Evolutionary conservation across 1,140 invertebrate genomes (phyloP).

Genomic region (Schmidtea mediterranea): DNA sequence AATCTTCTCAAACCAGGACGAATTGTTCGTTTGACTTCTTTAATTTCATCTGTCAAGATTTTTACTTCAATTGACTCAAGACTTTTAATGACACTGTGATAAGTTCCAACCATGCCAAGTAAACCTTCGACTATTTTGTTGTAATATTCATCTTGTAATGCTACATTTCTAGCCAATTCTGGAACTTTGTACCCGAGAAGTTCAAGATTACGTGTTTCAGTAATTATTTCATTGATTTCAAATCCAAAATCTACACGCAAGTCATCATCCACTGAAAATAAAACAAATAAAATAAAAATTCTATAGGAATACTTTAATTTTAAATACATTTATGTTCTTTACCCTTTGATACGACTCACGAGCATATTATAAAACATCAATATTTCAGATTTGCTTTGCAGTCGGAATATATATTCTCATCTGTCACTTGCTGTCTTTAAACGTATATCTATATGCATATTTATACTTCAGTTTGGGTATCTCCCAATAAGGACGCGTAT

Average conservation of each 20-base stretch:
- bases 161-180: conserved; percentile 36
- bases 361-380: too few species aligned
- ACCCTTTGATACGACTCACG: too few species aligned
- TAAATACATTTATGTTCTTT: not conserved
- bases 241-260: conserved; percentile 26
- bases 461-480: too few species aligned
- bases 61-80: conserved; percentile 21
- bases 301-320: not conserved
- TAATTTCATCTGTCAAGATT: conserved; percentile 31
- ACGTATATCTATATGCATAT: too few species aligned
- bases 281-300: not conserved
- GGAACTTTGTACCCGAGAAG: conserved; percentile 44
- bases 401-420: too few species aligned
- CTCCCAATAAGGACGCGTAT: too few species aligned
- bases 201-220: conserved; percentile 32
- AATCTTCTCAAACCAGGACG: conserved; percentile 47
- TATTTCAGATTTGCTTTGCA: too few species aligned
- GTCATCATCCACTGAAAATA: conserved; percentile 12
- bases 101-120: conserved; percentile 21
- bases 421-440: too few species aligned
- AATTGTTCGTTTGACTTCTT: conserved; percentile 44
- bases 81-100: conserved; percentile 19
- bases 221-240: conserved; percentile 41
- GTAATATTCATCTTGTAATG: conserved; percentile 33
- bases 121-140: conserved; percentile 23